A percentile compares a stretch with the other conserved stretches of the same genome.
These are phyloP conservation scores for Bacillus rossius DNA, from an alignment of 1,140 invertebrate genomes.

Conservation along the genomic window DNA sequence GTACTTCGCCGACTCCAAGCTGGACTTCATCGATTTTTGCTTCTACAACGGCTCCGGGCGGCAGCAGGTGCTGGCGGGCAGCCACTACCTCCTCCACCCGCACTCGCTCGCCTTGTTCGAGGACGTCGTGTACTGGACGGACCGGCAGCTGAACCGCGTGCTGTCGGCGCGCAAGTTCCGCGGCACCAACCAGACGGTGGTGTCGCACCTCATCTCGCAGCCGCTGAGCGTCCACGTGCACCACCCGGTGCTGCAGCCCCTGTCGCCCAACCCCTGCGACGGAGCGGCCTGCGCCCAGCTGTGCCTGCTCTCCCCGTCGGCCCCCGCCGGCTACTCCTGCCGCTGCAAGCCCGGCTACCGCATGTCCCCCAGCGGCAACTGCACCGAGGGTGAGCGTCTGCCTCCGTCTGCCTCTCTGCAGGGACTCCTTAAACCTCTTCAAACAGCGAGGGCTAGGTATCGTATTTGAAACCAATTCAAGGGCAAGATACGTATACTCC, in stretches of 20 bases:
- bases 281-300: slow-evolving; percentile 81
- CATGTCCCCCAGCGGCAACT: slow-evolving; percentile 59
- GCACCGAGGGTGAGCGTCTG: slow-evolving; percentile 56
- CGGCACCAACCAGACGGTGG: slow-evolving; percentile 86
- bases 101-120: slow-evolving; percentile 91
- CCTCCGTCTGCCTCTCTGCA: too few relatives aligned
- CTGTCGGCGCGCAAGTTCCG: slow-evolving; percentile 87
- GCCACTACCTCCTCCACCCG: slow-evolving; percentile 90
- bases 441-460: too few relatives aligned
- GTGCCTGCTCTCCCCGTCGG: slow-evolving; percentile 78
- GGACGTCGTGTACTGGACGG: slow-evolving; percentile 95
- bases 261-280: slow-evolving; percentile 75
- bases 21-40: slow-evolving; percentile 98
- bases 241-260: slow-evolving; percentile 88
- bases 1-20: slow-evolving; percentile 96
- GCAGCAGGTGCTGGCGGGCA: slow-evolving; percentile 79
- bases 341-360: slow-evolving; percentile 88
- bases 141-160: slow-evolving; percentile 84
- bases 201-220: slow-evolving; percentile 91
- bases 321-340: slow-evolving; percentile 70
- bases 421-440: too few relatives aligned
- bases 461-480: too few relatives aligned
- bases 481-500: too few relatives aligned
- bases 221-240: slow-evolving; percentile 92
- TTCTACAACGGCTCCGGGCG: slow-evolving; percentile 91